phyloP scores from a whole-genome alignment of 1,140 invertebrate genomes.

The Drosophila bipectinata region DNA sequence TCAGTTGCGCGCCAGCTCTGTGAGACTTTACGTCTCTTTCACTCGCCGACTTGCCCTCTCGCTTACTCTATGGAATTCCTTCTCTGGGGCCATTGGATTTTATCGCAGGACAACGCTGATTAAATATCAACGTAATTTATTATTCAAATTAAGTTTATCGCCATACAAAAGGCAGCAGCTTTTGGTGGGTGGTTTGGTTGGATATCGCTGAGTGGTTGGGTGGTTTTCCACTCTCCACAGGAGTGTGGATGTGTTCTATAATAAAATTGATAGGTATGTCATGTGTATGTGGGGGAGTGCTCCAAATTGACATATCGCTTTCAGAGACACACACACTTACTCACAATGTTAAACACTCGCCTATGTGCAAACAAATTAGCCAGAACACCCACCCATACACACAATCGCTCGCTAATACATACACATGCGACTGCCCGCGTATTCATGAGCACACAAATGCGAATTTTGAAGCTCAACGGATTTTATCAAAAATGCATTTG shows the following conservation, averaged over 20 bases:
- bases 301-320: constrained; percentile 64
- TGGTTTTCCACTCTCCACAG: not conserved
- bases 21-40: too few species aligned
- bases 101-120: constrained; percentile 73
- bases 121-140: constrained; percentile 82
- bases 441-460: constrained; percentile 6
- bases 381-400: constrained; percentile 23
- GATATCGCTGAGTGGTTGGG: not conserved
- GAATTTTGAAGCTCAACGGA: constrained; percentile 37
- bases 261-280: constrained; percentile 61
- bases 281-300: constrained; percentile 17
- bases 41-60: not conserved
- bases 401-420: constrained; percentile 1
- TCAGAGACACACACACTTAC: constrained; percentile 25
- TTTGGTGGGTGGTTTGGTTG: constrained; percentile 20
- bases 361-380: constrained; percentile 63
- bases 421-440: not conserved
- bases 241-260: constrained; percentile 35
- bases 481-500: constrained; percentile 73
- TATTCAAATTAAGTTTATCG: constrained; percentile 82
- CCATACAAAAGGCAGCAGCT: constrained; percentile 59
- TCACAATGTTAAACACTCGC: constrained; percentile 7
- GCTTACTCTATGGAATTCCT: constrained; percentile 6
- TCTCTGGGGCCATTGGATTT: constrained; percentile 69
- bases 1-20: constrained; percentile 64